Percentiles rank a stretch among this genome's conserved stretches.
phyloP scores from a whole-genome alignment of 1,140 invertebrate species.

The Palaemon carinicauda region DNA sequence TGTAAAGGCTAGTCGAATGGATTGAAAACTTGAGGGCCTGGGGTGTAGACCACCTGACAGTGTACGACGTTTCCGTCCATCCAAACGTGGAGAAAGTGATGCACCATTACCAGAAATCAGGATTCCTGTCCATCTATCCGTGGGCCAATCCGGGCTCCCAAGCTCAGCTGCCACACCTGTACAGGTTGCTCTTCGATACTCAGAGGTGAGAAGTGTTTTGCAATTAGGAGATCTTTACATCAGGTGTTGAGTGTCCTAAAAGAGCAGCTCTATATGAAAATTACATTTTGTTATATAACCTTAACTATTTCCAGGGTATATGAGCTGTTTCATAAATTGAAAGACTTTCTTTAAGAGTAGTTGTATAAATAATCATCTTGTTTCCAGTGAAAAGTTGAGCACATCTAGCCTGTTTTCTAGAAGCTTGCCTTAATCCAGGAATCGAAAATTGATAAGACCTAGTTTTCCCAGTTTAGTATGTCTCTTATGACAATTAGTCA shows the following conservation, averaged over 20 bases:
- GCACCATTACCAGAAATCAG: not conserved
- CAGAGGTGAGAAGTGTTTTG: slow-evolving; percentile 23
- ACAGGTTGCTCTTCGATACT: slow-evolving; percentile 18
- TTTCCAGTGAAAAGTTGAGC: no score
- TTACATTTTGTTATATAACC: no score
- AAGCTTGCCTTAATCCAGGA: not conserved
- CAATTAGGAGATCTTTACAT: no score
- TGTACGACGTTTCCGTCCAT: not conserved
- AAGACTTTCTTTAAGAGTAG: no score
- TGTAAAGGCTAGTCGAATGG: slow-evolving; percentile 26
- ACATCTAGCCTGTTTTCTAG: not conserved
- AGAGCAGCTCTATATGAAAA: no score
- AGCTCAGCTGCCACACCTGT: slow-evolving; percentile 21
- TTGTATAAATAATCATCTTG: no score
- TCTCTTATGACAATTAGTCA: no score
- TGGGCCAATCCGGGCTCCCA: slow-evolving; percentile 28
- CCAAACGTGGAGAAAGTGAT: slow-evolving; percentile 28
- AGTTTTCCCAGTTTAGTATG: no score
- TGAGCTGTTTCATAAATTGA: no score
- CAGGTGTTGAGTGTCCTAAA: no score
- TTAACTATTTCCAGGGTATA: no score
- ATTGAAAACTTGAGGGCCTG: slow-evolving; percentile 14
- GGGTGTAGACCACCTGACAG: slow-evolving; percentile 24
- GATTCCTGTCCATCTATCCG: not conserved
- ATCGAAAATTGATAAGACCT: no score